Conservation (phyloP, 2,113 vertebrate species). For the Scomber scombrus region DNA sequence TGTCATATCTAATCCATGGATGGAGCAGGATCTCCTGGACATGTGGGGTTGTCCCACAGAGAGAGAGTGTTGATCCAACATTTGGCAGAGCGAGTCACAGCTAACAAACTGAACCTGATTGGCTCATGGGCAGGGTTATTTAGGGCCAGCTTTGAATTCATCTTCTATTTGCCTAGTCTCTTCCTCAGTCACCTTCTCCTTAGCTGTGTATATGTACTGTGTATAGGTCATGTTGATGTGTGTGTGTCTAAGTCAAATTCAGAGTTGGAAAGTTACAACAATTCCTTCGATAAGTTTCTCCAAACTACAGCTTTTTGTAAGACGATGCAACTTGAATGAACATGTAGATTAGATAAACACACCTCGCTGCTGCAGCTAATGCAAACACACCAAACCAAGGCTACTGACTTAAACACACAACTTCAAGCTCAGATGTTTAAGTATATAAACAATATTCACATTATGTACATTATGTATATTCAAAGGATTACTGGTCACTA, state of each 20-base stretch:
- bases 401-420: neutral
- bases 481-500: too few relatives aligned
- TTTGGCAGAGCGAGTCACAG: conserved; percentile 4
- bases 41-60: conserved; percentile 47
- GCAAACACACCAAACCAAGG: conserved; percentile 38
- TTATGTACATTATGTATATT: too few relatives aligned
- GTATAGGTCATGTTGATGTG: neutral
- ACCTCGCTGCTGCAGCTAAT: neutral
- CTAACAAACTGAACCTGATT: conserved; percentile 1
- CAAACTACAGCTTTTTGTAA: conserved; percentile 21
- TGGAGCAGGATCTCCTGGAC: conserved; percentile 60
- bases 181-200: conserved; percentile 5
- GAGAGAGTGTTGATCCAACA: conserved; percentile 33
- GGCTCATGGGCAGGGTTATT: conserved; percentile 39
- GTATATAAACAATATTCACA: too few relatives aligned
- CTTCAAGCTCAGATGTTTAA: too few relatives aligned
- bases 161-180: neutral
- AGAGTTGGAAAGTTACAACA: conserved; percentile 12
- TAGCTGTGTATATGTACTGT: neutral
- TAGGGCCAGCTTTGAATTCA: conserved; percentile 7
- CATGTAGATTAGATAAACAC: too few relatives aligned
- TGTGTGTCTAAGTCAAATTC: conserved; percentile 10
- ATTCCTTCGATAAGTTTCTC: conserved; percentile 10
- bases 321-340: neutral
- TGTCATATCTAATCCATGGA: conserved; percentile 73